A percentile compares a stretch with the other conserved stretches of the same genome.
Evolutionary conservation across 2,888 invertebrate genomes (phyloP).

Genomic region (Noctua janthina): DNA sequence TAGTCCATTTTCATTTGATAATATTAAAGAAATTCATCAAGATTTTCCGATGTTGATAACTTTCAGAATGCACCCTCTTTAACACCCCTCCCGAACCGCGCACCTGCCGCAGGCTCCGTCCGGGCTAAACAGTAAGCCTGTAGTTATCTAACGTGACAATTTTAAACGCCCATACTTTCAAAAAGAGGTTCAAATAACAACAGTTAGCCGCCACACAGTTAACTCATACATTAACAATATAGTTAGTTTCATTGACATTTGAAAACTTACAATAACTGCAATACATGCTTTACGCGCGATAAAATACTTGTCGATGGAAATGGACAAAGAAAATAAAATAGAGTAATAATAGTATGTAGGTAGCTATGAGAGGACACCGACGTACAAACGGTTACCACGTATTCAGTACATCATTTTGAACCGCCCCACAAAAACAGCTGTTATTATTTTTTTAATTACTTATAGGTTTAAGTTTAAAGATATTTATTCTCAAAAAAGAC

Average conservation of each 20-base stretch:
- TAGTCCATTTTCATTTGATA: not conserved
- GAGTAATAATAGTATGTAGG: not conserved
- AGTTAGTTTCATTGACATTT: constrained; percentile 41
- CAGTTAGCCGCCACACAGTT: constrained; percentile 23
- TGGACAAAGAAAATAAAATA: constrained; percentile 2
- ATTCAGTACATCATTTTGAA: not conserved
- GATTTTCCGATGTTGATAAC: not conserved
- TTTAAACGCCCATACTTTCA: not conserved
- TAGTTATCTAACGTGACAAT: not conserved
- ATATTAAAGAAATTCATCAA: not conserved
- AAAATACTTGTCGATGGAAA: constrained; percentile 32
- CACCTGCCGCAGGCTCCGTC: not conserved
- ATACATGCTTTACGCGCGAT: constrained; percentile 39
- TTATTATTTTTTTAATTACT: no score
- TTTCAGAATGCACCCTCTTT: not conserved
- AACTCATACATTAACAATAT: constrained; percentile 47
- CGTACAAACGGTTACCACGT: no score
- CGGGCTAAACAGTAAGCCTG: not conserved
- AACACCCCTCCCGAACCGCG: not conserved
- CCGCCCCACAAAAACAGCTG: no score
- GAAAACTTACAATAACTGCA: constrained; percentile 37
- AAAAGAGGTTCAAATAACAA: not conserved
- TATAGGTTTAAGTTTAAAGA: no score
- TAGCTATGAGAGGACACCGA: not conserved
- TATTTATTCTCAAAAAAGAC: no score